Conservation (phyloP, 2,113 vertebrate genomes). For the Acrocephalus arundinaceus region DNA sequence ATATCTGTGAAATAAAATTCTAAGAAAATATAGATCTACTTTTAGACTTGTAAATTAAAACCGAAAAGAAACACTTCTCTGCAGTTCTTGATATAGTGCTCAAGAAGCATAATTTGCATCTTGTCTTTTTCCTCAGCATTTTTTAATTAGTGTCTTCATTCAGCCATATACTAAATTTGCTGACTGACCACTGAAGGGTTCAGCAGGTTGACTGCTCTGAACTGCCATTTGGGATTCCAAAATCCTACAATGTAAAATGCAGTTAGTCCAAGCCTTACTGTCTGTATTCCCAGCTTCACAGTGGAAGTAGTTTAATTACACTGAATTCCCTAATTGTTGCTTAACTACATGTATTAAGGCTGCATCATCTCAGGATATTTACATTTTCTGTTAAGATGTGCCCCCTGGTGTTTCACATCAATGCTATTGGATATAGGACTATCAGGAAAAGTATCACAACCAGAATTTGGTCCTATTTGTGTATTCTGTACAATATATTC, state of each 20-base stretch:
- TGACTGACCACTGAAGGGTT: neutral
- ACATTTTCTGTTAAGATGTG: neutral
- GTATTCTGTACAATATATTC: neutral
- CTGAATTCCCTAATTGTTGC: neutral
- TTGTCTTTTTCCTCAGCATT: neutral
- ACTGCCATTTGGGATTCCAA: neutral
- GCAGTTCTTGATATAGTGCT: neutral
- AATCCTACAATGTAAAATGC: neutral
- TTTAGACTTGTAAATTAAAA: neutral
- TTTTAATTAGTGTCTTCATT: neutral
- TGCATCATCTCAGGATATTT: neutral
- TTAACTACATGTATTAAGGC: neutral
- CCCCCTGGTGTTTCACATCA: neutral
- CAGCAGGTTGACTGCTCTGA: neutral
- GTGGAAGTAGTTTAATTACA: neutral
- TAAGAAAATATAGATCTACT: neutral
- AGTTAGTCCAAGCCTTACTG: neutral
- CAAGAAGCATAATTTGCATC: neutral
- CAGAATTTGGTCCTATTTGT: neutral
- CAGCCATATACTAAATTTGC: neutral
- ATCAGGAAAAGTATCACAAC: neutral
- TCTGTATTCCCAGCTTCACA: neutral
- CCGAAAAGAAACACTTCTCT: neutral
- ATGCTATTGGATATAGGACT: neutral
- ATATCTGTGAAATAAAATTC: neutral